Conservation (phyloP, 2,888 invertebrate species). For the Cheilosia grossa region DNA sequence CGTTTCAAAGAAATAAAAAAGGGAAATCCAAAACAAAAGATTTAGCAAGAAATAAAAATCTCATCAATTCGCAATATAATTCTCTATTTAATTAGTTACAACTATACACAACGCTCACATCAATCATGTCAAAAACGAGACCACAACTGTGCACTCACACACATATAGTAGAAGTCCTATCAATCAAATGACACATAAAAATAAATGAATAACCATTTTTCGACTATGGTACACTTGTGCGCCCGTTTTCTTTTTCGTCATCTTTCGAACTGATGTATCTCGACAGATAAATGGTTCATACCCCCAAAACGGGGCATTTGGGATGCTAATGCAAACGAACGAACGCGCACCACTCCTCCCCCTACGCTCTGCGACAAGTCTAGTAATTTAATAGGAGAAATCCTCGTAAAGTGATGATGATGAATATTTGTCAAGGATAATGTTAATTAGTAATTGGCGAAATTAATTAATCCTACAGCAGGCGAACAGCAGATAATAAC, state of each 20-base stretch:
- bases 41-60: conserved; percentile 10
- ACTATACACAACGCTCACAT: conserved; percentile 18
- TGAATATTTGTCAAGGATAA: conserved; percentile 66
- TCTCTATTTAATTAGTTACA: conserved; percentile 42
- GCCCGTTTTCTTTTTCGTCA: background rate
- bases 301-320: background rate
- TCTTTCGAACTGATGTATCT: conserved; percentile 29
- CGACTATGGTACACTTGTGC: background rate
- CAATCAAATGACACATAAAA: conserved; percentile 53
- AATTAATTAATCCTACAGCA: conserved; percentile 49
- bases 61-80: conserved; percentile 33
- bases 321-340: conserved; percentile 12
- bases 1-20: background rate
- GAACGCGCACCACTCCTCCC: background rate
- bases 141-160: background rate
- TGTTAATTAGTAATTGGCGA: conserved; percentile 55
- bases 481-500: conserved; percentile 23
- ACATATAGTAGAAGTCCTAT: background rate
- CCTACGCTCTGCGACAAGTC: background rate
- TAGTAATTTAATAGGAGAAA: conserved; percentile 5
- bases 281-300: conserved; percentile 48
- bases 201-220: conserved; percentile 37
- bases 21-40: background rate
- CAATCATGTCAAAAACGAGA: conserved; percentile 42
- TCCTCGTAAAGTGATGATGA: conserved; percentile 36